Conservation (phyloP, 1,140 invertebrate species). For the Scylla paramamosain region DNA sequence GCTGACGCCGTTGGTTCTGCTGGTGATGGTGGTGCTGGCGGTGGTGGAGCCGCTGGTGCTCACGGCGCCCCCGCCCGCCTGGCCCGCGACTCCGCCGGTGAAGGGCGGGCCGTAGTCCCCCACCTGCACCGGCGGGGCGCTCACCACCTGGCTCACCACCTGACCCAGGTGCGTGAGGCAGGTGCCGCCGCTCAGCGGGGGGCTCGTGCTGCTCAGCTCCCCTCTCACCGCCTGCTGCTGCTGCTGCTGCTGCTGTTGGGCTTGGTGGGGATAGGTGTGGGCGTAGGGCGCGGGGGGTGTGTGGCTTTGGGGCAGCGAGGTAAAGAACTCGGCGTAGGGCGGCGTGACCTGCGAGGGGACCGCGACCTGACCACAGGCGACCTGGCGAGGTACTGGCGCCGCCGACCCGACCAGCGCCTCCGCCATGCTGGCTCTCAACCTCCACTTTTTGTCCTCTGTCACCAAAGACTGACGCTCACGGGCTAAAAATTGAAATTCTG, state of each 20-base stretch:
- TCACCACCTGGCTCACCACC: slow-evolving; percentile 53
- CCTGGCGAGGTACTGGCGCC: slow-evolving; percentile 67
- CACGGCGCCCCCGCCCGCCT: slow-evolving; percentile 4
- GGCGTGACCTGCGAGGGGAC: slow-evolving; percentile 44
- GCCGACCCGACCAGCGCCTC: slow-evolving; percentile 62
- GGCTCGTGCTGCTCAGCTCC: slow-evolving; percentile 45
- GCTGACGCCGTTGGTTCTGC: background rate
- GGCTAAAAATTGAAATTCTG: slow-evolving; percentile 77
- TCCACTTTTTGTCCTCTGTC: slow-evolving; percentile 76
- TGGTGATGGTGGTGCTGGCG: slow-evolving; percentile 43
- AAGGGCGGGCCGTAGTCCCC: slow-evolving; percentile 54
- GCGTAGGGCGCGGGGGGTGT: slow-evolving; percentile 59
- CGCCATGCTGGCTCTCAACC: slow-evolving; percentile 67
- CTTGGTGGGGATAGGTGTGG: slow-evolving; percentile 58
- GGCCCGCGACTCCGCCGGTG: background rate
- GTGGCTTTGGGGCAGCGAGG: slow-evolving; percentile 63
- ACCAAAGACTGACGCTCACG: slow-evolving; percentile 75
- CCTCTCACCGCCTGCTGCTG: slow-evolving; percentile 43
- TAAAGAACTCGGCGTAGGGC: slow-evolving; percentile 70
- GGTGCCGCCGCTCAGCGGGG: slow-evolving; percentile 19
- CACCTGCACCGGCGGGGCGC: slow-evolving; percentile 25
- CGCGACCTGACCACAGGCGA: slow-evolving; percentile 64
- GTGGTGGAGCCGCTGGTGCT: slow-evolving; percentile 54
- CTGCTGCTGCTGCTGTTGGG: slow-evolving; percentile 43
- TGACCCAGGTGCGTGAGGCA: slow-evolving; percentile 66